phyloP scores from a whole-genome alignment of 2,888 invertebrate genomes.

The Ommatoiulus sabulosus region DNA sequence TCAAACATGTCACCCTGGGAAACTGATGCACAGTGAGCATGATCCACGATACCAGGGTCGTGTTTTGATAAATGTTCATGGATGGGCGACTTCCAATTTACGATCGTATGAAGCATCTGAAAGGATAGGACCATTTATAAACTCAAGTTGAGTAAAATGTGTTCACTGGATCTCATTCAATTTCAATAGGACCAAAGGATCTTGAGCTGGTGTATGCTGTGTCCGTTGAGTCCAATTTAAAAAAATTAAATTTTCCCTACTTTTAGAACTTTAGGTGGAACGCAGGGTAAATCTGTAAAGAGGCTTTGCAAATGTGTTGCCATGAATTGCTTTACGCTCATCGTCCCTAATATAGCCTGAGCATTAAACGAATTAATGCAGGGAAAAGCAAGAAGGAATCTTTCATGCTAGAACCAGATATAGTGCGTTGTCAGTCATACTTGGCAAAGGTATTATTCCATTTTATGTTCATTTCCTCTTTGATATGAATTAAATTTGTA shows the following conservation, averaged over 20 bases:
- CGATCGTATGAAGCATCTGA: conserved; percentile 32
- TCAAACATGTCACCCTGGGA: neutral
- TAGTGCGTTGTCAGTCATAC: too few species aligned
- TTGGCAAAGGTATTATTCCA: neutral
- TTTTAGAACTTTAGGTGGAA: conserved; percentile 44
- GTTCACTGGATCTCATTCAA: too few species aligned
- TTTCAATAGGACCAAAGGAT: too few species aligned
- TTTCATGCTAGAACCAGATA: conserved; percentile 51
- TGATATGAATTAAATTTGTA: neutral
- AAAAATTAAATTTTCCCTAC: neutral
- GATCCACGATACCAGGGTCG: neutral
- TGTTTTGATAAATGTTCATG: neutral
- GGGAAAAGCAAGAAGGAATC: conserved; percentile 49
- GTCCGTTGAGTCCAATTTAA: too few species aligned
- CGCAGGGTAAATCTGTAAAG: neutral
- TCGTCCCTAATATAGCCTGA: conserved; percentile 41
- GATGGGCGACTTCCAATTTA: conserved; percentile 45
- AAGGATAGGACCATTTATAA: neutral
- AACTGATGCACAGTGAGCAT: neutral
- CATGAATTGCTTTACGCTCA: neutral
- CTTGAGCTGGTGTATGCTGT: too few species aligned
- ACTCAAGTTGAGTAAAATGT: too few species aligned
- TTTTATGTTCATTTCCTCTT: neutral
- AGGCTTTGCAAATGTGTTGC: conserved; percentile 3
- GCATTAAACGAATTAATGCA: conserved; percentile 53